phyloP scores from a whole-genome alignment of 92 coral and sea anemone genomes.

The Zoanthus sociatus region DNA sequence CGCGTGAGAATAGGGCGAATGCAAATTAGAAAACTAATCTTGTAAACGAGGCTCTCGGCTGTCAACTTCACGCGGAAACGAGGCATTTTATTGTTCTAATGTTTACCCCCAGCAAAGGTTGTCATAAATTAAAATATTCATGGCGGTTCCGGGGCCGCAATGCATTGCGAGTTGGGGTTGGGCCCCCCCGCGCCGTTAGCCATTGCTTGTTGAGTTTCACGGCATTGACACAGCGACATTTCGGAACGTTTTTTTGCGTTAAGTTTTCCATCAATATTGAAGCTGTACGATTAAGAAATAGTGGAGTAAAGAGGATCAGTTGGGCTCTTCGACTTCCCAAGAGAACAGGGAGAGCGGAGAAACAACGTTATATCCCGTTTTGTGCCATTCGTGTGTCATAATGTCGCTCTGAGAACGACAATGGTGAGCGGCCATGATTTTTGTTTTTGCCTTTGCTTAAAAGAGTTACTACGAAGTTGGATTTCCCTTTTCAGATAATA shows the following conservation, averaged over 20 bases:
- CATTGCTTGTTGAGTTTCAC: slow-evolving; percentile 99
- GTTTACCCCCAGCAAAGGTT: slow-evolving; percentile 59
- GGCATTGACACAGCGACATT: slow-evolving; percentile 99
- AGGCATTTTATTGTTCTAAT: slow-evolving; percentile 80
- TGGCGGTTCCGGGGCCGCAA: slow-evolving; percentile 73
- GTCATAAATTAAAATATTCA: slow-evolving; percentile 85
- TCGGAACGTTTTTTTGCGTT: slow-evolving; percentile 95
- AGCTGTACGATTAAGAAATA: slow-evolving; percentile 73
- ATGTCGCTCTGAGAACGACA: slow-evolving; percentile 99
- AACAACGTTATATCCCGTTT: slow-evolving; percentile 81
- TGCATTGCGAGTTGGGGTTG: slow-evolving; percentile 98
- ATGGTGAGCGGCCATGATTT: slow-evolving; percentile 99
- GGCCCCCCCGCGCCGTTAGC: slow-evolving; percentile 99
- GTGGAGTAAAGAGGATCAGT: slow-evolving; percentile 65
- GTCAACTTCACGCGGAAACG: slow-evolving; percentile 24
- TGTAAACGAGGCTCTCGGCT: slow-evolving; percentile 57
- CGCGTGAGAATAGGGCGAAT: slow-evolving; percentile 57
- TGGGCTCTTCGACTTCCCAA: slow-evolving; percentile 67
- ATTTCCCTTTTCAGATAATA: slow-evolving; percentile 63
- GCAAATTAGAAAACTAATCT: slow-evolving; percentile 25
- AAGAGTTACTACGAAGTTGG: slow-evolving; percentile 81
- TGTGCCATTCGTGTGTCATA: slow-evolving; percentile 97
- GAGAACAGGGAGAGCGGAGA: slow-evolving; percentile 80
- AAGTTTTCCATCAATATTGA: slow-evolving; percentile 84
- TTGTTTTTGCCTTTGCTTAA: slow-evolving; percentile 98